These are phyloP conservation scores for Noctua janthina DNA, from an alignment of 2,888 invertebrate genomes.

Conservation along the genomic window DNA sequence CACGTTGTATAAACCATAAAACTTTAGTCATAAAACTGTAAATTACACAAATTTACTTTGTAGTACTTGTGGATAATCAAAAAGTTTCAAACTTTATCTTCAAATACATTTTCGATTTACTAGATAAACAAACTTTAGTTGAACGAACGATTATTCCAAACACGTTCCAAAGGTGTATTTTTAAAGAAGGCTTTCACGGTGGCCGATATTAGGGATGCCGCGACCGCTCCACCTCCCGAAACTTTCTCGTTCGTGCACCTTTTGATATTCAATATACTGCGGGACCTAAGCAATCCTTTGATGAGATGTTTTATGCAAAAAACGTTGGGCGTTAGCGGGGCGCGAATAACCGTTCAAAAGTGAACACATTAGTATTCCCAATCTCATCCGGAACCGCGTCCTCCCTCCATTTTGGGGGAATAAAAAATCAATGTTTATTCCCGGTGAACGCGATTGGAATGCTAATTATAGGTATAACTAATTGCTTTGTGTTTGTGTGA, in stretches of 20 bases:
- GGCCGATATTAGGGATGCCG: constrained; percentile 86
- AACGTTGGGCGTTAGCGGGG: constrained; percentile 89
- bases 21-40: constrained; percentile 16
- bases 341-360: constrained; percentile 89
- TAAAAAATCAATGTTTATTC: constrained; percentile 91
- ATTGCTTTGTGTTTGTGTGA: constrained; percentile 86
- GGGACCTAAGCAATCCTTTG: constrained; percentile 90
- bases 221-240: constrained; percentile 81
- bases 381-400: constrained; percentile 80
- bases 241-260: constrained; percentile 87
- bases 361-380: constrained; percentile 90
- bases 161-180: constrained; percentile 89
- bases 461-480: constrained; percentile 87
- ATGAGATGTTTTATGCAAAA: constrained; percentile 91
- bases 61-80: constrained; percentile 30
- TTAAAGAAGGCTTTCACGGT: constrained; percentile 88
- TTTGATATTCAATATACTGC: constrained; percentile 90
- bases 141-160: constrained; percentile 83
- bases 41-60: constrained; percentile 14
- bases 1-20: constrained; percentile 10
- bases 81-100: constrained; percentile 57
- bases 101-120: constrained; percentile 72
- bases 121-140: constrained; percentile 67
- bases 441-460: constrained; percentile 87
- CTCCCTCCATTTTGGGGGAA: constrained; percentile 87